These are phyloP conservation scores for Nasonia longicornis DNA, from an alignment of 1,140 invertebrate species.

Conservation along the genomic window DNA sequence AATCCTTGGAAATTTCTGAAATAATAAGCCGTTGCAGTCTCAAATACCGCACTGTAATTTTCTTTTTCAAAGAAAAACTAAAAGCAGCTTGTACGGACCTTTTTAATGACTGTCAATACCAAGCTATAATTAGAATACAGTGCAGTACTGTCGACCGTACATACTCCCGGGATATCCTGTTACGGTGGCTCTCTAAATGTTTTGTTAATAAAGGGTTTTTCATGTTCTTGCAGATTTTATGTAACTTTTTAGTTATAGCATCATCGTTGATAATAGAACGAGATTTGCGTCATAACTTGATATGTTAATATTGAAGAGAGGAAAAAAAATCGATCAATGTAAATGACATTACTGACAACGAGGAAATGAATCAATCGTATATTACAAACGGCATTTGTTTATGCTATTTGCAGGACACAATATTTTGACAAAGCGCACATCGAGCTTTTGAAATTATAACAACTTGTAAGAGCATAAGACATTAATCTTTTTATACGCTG, in stretches of 20 bases:
- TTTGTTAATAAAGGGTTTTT: slow-evolving; percentile 10
- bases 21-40: slow-evolving; percentile 49
- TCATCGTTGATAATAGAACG: not conserved
- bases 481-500: slow-evolving; percentile 28
- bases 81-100: not conserved
- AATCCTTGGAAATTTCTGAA: slow-evolving; percentile 60
- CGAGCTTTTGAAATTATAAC: slow-evolving; percentile 6
- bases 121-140: slow-evolving; percentile 24
- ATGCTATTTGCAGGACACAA: not conserved
- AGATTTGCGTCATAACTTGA: not conserved
- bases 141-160: slow-evolving; percentile 6
- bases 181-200: slow-evolving; percentile 10
- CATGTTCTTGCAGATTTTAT: not conserved
- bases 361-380: not conserved
- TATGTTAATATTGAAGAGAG: not conserved
- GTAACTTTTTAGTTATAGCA: slow-evolving; percentile 3
- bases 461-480: slow-evolving; percentile 13
- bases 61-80: slow-evolving; percentile 10
- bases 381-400: not conserved
- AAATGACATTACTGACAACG: slow-evolving; percentile 10
- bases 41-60: slow-evolving; percentile 31
- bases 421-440: slow-evolving; percentile 14
- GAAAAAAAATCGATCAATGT: slow-evolving; percentile 22
- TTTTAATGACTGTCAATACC: not conserved
- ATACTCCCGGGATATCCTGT: slow-evolving; percentile 20